A percentile compares a stretch with the other conserved stretches of the same genome.
Conservation (phyloP, 2,113 vertebrate genomes). For the Glaucomys volans region DNA sequence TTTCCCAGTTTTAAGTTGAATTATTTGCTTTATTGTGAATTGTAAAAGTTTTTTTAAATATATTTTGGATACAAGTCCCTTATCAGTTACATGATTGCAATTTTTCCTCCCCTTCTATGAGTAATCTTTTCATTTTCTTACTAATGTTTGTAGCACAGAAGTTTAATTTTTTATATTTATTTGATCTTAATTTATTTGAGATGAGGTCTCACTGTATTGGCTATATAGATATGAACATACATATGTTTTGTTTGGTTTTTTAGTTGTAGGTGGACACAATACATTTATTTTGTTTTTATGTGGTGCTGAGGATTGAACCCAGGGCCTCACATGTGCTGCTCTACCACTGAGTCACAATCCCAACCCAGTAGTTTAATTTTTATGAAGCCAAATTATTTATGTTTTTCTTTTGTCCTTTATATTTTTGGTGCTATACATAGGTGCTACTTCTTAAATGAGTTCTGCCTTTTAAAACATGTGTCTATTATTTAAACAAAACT, state of each 20-base stretch:
- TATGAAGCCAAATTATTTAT: neutral
- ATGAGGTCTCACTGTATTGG: too few relatives aligned
- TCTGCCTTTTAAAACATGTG: slow-evolving; percentile 25
- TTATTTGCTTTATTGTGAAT: slow-evolving; percentile 12
- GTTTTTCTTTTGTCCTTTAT: neutral
- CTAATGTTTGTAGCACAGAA: neutral
- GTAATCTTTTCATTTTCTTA: neutral
- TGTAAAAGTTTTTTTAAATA: neutral
- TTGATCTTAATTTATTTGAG: too few relatives aligned
- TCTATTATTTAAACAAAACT: neutral
- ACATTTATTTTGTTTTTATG: too few relatives aligned
- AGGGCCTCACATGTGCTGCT: too few relatives aligned
- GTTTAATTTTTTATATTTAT: neutral
- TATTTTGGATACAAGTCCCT: neutral
- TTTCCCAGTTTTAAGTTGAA: slow-evolving; percentile 11
- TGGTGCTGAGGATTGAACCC: too few relatives aligned
- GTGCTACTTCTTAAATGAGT: slow-evolving; percentile 9
- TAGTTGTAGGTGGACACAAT: too few relatives aligned
- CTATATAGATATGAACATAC: too few relatives aligned
- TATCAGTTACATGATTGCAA: neutral
- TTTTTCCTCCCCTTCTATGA: neutral
- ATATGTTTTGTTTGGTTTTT: too few relatives aligned
- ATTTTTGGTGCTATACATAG: neutral
- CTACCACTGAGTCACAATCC: too few relatives aligned
- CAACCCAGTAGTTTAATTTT: neutral